phyloP scores from a whole-genome alignment of 2,888 invertebrate species.

The Macaria liturata region DNA sequence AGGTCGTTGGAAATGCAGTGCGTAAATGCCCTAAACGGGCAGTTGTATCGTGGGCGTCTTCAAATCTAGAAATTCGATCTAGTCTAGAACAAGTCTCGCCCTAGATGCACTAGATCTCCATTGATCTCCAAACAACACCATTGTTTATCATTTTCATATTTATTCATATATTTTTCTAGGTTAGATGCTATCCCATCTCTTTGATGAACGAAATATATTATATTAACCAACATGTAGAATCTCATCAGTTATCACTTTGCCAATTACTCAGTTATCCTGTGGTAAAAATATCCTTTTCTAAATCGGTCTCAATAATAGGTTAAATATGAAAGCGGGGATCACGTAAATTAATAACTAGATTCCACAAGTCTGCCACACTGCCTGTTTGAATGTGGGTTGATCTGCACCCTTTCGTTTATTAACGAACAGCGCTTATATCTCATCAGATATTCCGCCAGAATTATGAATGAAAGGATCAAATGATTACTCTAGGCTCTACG shows the following conservation, averaged over 20 bases:
- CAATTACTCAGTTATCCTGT: too few relatives aligned
- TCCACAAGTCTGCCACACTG: slow-evolving; percentile 3
- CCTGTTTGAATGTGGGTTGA: background rate
- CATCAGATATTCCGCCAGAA: slow-evolving; percentile 19
- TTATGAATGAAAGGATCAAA: slow-evolving; percentile 14
- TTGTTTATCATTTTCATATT: slow-evolving; percentile 23
- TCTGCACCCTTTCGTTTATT: slow-evolving; percentile 19
- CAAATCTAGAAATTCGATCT: slow-evolving; percentile 64
- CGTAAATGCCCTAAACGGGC: background rate
- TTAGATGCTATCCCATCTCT: background rate
- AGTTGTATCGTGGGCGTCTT: slow-evolving; percentile 47
- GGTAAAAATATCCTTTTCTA: too few relatives aligned
- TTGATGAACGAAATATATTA: background rate
- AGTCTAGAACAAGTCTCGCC: slow-evolving; percentile 53
- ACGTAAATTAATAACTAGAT: slow-evolving; percentile 2
- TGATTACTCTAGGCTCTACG: slow-evolving; percentile 11
- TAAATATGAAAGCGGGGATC: slow-evolving; percentile 1
- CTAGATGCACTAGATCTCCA: slow-evolving; percentile 38
- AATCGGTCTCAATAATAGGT: background rate
- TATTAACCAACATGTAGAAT: too few relatives aligned
- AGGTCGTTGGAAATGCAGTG: too few relatives aligned
- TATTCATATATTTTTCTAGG: slow-evolving; percentile 1
- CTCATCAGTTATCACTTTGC: too few relatives aligned
- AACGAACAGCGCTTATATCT: slow-evolving; percentile 17
- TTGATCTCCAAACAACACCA: slow-evolving; percentile 20